Conservation (phyloP, 2,113 vertebrate species). For the Clupea harengus region DNA sequence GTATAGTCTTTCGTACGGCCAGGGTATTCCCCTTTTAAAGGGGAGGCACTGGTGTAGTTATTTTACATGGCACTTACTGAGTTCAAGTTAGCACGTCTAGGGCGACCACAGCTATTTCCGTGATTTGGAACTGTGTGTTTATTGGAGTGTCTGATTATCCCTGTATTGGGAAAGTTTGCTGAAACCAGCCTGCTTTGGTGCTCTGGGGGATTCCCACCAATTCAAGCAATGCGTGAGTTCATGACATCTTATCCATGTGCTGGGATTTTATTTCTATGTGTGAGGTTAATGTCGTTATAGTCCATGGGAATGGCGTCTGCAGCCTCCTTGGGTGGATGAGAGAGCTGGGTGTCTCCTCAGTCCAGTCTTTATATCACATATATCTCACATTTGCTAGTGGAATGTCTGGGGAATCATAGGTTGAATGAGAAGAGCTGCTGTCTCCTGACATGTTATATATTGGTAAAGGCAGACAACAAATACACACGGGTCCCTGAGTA, state of each 20-base stretch:
- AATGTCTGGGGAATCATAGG: too few relatives aligned
- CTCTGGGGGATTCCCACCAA: slow-evolving; percentile 30
- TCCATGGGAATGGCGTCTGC: neutral
- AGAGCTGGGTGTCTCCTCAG: neutral
- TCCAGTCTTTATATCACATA: neutral
- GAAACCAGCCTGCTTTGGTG: neutral
- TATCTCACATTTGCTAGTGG: too few relatives aligned
- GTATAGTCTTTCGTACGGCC: neutral
- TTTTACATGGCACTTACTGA: slow-evolving; percentile 30
- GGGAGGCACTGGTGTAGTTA: slow-evolving; percentile 32
- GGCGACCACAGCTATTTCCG: slow-evolving; percentile 40
- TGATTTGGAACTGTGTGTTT: slow-evolving; percentile 26
- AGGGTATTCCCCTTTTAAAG: slow-evolving; percentile 27
- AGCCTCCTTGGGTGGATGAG: neutral
- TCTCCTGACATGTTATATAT: too few relatives aligned
- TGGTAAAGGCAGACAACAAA: too few relatives aligned
- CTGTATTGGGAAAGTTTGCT: slow-evolving; percentile 42
- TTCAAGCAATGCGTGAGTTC: slow-evolving; percentile 20
- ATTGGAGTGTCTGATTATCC: slow-evolving; percentile 28
- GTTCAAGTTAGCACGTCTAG: slow-evolving; percentile 42
- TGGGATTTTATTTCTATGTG: neutral
- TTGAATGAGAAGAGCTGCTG: too few relatives aligned
- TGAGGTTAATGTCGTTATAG: neutral
- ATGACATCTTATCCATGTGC: slow-evolving; percentile 26
- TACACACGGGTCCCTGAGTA: neutral